Base-by-base conservation (phyloP, 2,797 vertebrate species). In the Poeciliopsis infans region DNA sequence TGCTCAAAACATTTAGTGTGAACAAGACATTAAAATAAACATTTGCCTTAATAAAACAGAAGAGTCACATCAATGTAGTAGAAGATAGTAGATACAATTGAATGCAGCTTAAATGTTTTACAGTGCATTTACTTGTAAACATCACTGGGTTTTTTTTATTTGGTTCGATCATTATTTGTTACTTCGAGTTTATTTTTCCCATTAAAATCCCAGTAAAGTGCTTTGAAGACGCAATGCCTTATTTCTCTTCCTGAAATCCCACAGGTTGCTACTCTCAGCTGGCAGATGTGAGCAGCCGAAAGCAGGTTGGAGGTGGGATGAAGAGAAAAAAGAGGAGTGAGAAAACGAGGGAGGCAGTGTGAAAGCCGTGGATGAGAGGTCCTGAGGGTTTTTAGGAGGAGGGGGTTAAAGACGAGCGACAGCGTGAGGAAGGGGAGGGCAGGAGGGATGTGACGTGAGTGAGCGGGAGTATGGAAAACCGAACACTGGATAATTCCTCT, bases 391-490 rank as follows among this genome's bases (percentile, higher is more conserved):
- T 72, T 74, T 72, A 79, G 64, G 1, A 72, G 77, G 43, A 72
- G 86, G 85, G 87, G 85, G 85, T 85, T 77, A 82, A 28, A 57
- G 86, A 72, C 61, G 83, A 83, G 77, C 79, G 82, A 18, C 64
- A 45, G 81, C 82, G 83, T 13, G 18, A 39, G 2, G 33, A 68
- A 83, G 78, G 73, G 85, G 78, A 71, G 85, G 82, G 89, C 83
- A 79, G 83, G 80, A 76, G 84, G 86, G 86, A 82, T 87, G 89
- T 94, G 93, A 93, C 90, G 92, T 83, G 84, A 84, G 83, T n/a
- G 79, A 93, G 90, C 91, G 84, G 89, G 89, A 93, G 87, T 90
- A 89, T 89, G 91, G 92, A 92, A 93, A 94, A 87, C 93, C 78
- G 77, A 87, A 84, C 55, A 66, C 74, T 77, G 83, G 87, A 88